phyloP scores from a whole-genome alignment of 2,113 vertebrate genomes.

The Synodontis membranacea region DNA sequence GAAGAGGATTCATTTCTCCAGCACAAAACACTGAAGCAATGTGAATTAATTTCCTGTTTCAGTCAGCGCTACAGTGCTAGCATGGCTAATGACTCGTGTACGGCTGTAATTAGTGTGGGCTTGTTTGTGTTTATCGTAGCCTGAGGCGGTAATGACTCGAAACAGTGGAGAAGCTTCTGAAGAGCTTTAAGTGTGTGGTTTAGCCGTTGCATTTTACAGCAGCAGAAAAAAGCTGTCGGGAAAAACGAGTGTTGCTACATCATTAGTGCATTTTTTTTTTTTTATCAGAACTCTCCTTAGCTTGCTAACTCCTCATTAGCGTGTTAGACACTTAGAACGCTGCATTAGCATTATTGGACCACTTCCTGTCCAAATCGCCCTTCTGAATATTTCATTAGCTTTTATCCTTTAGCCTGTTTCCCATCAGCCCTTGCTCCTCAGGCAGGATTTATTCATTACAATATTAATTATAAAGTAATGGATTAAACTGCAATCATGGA shows the following conservation, averaged over 20 bases:
- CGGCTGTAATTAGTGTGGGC: background rate
- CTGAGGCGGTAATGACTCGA: background rate
- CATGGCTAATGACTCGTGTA: background rate
- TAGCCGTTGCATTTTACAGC: background rate
- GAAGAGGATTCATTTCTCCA: background rate
- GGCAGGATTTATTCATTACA: background rate
- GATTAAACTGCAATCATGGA: background rate
- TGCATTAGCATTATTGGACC: background rate
- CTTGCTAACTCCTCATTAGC: background rate
- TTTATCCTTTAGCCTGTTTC: conserved; percentile 4
- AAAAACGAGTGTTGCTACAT: background rate
- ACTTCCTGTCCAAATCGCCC: background rate
- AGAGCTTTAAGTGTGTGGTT: background rate
- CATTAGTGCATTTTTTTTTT: background rate
- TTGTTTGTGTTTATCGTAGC: background rate
- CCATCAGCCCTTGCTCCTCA: background rate
- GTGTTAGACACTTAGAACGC: background rate
- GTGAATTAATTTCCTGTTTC: background rate
- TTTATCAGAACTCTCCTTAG: background rate
- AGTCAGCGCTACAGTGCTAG: background rate
- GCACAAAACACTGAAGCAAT: background rate
- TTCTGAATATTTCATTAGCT: background rate
- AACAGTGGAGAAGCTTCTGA: background rate
- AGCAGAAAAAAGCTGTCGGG: background rate
- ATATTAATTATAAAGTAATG: conserved; percentile 18